Conservation (phyloP, 2,888 invertebrate genomes). For the Acanthosepion pharaonis region DNA sequence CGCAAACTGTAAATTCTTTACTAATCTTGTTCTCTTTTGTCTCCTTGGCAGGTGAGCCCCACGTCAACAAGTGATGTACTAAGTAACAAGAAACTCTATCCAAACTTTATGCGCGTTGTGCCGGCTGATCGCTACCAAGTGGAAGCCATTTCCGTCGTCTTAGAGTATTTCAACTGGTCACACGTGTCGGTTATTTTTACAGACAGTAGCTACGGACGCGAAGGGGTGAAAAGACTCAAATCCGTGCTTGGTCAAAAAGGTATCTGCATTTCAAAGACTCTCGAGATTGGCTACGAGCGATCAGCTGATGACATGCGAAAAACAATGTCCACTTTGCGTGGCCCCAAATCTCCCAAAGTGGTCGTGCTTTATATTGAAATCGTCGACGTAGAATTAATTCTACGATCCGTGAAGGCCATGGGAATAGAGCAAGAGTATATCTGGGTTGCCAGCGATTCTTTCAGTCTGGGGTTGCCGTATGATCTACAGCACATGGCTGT, state of each 20-base stretch:
- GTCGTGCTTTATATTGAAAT: slow-evolving; percentile 68
- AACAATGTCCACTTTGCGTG: slow-evolving; percentile 50
- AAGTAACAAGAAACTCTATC: slow-evolving; percentile 65
- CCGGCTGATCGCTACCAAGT: slow-evolving; percentile 68
- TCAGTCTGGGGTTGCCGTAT: slow-evolving; percentile 53
- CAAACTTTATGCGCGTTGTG: slow-evolving; percentile 68
- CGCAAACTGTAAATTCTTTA: too few relatives aligned
- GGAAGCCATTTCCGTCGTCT: slow-evolving; percentile 61
- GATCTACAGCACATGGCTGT: slow-evolving; percentile 51
- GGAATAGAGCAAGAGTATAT: slow-evolving; percentile 61
- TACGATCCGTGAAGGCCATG: slow-evolving; percentile 56
- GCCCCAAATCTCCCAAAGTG: slow-evolving; percentile 56
- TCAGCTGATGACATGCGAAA: slow-evolving; percentile 50
- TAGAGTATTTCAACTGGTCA: slow-evolving; percentile 80
- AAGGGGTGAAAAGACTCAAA: slow-evolving; percentile 58
- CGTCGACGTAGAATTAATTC: slow-evolving; percentile 59
- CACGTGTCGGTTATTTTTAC: slow-evolving; percentile 85
- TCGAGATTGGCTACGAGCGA: slow-evolving; percentile 54
- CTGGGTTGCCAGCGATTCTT: slow-evolving; percentile 70
- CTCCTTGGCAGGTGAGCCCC: slow-evolving; percentile 61
- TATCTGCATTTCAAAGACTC: slow-evolving; percentile 63
- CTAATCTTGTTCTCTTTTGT: not conserved
- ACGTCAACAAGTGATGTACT: slow-evolving; percentile 65
- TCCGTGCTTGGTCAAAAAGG: slow-evolving; percentile 50
- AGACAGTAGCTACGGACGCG: slow-evolving; percentile 77